A percentile compares a stretch with the other conserved stretches of the same genome.
These are phyloP conservation scores for Gambusia yucatana DNA, from an alignment of 2,797 vertebrate species.

Conservation along the genomic window DNA sequence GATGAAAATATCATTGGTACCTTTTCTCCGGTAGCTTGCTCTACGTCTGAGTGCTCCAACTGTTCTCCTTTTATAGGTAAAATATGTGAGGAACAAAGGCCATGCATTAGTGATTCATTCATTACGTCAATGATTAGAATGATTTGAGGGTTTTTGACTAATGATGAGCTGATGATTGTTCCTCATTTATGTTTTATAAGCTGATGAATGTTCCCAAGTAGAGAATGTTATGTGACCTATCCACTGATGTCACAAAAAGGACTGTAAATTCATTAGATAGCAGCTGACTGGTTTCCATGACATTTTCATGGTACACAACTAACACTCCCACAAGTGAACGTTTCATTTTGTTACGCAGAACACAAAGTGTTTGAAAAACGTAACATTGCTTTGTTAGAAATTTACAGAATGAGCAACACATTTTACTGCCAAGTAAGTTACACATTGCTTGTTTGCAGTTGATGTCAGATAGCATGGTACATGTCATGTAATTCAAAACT, in stretches of 20 bases:
- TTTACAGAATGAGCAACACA: background rate
- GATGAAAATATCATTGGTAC: background rate
- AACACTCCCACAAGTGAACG: background rate
- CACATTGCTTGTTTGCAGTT: background rate
- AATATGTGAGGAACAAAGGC: conserved; percentile 4
- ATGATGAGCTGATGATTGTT: background rate
- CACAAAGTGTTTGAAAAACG: background rate
- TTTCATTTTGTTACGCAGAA: no score
- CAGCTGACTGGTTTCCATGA: background rate
- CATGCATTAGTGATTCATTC: background rate
- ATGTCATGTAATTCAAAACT: background rate
- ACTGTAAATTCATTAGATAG: background rate
- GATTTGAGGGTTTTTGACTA: background rate
- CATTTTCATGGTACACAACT: background rate
- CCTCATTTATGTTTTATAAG: background rate
- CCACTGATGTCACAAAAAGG: background rate
- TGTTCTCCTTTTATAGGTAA: background rate
- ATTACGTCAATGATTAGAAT: background rate
- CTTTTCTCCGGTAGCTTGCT: conserved; percentile 2
- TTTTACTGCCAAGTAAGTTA: background rate
- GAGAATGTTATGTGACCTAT: background rate
- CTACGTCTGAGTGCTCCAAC: background rate
- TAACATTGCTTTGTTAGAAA: background rate
- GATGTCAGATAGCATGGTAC: background rate
- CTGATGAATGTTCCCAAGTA: background rate